Base-by-base conservation (phyloP, 2,888 invertebrate species). In the Eupithecia dodoneata region DNA sequence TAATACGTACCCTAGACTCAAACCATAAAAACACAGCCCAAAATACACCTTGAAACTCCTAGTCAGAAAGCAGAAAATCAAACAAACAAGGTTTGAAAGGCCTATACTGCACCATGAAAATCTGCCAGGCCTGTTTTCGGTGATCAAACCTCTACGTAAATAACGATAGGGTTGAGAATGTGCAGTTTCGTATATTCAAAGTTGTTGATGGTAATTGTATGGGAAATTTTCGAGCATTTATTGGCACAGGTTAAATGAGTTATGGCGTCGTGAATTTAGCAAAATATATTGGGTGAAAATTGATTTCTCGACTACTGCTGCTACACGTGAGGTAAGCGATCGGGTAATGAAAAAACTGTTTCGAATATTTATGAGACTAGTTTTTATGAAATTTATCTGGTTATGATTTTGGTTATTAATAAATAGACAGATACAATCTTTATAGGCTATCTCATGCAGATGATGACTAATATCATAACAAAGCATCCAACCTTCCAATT, bases 1-100 rank as follows among this genome's bases (percentile, higher is more conserved):
- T 94, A 93, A 94, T 93, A 93, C 90, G 91, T 91, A 92, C 91
- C 91, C 94, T 93, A 93, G 93, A 91, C 73, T 83, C 15, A 65
- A 73, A 59, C 52, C 70, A 74, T 65, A 41, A 66, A 71, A 42
- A 75, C 47, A 15, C 71, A 75, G 63, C 44, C 71, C 47, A 71
- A 88, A 82, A 79, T 76, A 81, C 66, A 77, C 85, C 83, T 84
- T 84, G 80, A 49, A 30, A 12, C 75, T 44, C 70, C 55, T 55
- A 3, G 45, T 12, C 75, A 81, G 81, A 88, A 80, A 72, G 81
- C 13, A n/a, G 45, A 66, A 76, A 81, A 78, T 63, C 79, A 86
- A 85, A 85, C 76, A 18, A n/a, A 30, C 71, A 73, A 47, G 79
- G 80, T 80, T 72, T 81, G 85, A 81, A 83, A 85, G 86, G 87